Percentiles rank a stretch among this genome's conserved stretches.
Conservation (phyloP, 1,140 invertebrate genomes). For the Neotoxoptera formosana region DNA sequence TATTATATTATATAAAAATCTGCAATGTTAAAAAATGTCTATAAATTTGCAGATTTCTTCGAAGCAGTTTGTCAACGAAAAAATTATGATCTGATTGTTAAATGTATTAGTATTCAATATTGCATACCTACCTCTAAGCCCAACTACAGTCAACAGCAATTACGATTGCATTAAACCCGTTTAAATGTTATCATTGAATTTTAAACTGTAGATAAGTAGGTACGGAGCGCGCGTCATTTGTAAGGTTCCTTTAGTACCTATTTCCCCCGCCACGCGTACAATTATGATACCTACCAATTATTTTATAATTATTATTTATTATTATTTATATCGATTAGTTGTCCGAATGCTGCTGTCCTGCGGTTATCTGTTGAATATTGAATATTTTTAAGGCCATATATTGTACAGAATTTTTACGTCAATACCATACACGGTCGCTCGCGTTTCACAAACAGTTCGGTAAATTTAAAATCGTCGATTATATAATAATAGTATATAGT, state of each 20-base stretch:
- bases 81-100: not conserved
- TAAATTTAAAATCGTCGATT: not conserved
- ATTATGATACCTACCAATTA: not conserved
- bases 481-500: not conserved
- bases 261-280: not conserved
- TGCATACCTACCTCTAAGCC: no score
- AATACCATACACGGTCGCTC: not conserved
- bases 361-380: not conserved
- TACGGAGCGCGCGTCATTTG: not conserved
- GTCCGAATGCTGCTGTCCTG: not conserved
- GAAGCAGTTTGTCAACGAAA: not conserved
- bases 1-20: not conserved
- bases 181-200: conserved; percentile 7
- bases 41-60: not conserved
- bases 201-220: not conserved
- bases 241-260: no score
- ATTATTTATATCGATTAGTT: not conserved
- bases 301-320: not conserved
- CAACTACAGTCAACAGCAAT: not conserved
- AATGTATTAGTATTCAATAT: no score
- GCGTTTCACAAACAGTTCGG: not conserved
- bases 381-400: not conserved
- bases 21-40: not conserved
- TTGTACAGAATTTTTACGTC: not conserved
- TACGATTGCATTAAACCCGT: not conserved